phyloP scores from a whole-genome alignment of 1,140 invertebrate species.

The Reticulitermes speratus region DNA sequence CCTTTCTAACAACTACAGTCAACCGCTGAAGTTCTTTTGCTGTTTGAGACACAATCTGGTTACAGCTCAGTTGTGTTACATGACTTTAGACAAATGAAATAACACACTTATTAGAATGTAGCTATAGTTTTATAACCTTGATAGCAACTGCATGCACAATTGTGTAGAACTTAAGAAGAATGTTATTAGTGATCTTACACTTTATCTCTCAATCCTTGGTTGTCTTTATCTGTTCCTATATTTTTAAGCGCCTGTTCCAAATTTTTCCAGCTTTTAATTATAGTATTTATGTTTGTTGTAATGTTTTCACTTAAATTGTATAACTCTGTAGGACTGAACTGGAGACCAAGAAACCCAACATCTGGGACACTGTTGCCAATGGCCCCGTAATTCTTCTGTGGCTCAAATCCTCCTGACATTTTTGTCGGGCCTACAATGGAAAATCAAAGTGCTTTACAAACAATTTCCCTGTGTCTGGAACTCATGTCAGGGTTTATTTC shows the following conservation, averaged over 20 bases:
- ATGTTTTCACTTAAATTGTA: conserved; percentile 66
- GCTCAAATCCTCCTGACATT: conserved; percentile 24
- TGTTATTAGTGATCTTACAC: conserved; percentile 52
- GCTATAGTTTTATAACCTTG: neutral
- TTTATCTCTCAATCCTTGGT: conserved; percentile 60
- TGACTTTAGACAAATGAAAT: conserved; percentile 58
- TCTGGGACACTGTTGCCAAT: conserved; percentile 55
- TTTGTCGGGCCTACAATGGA: neutral
- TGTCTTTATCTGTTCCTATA: conserved; percentile 76
- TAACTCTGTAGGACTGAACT: conserved; percentile 69
- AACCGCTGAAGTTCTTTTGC: conserved; percentile 70
- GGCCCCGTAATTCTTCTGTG: conserved; percentile 44
- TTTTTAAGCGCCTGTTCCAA: conserved; percentile 72
- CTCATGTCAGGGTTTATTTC: neutral
- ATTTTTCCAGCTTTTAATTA: conserved; percentile 66
- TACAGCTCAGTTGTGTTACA: conserved; percentile 74
- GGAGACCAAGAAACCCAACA: conserved; percentile 54
- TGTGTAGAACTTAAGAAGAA: too few species aligned
- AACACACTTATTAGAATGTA: neutral
- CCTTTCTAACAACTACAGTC: conserved; percentile 61
- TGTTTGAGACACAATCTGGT: conserved; percentile 70
- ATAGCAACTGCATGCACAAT: too few species aligned
- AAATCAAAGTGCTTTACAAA: neutral
- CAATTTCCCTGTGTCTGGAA: neutral
- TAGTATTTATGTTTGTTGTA: conserved; percentile 74